These are phyloP conservation scores for Trichomalopsis sarcophagae DNA, from an alignment of 1,140 invertebrate genomes.

Conservation along the genomic window DNA sequence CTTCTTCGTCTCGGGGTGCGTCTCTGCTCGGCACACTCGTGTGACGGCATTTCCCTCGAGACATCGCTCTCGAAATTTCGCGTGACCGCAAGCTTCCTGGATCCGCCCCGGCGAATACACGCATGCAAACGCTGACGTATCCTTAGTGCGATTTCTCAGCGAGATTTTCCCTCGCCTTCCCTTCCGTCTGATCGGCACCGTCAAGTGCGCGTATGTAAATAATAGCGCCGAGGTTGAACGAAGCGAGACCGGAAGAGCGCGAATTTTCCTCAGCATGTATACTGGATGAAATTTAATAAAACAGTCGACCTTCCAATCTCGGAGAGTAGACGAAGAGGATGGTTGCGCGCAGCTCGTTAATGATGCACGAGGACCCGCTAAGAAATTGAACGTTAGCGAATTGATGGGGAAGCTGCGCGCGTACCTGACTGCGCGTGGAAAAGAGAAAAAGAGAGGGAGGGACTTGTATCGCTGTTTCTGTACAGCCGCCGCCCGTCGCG, in stretches of 20 bases:
- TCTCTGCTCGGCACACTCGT: neutral
- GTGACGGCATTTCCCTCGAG: neutral
- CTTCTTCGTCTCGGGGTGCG: neutral
- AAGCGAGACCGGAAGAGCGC: too few species aligned
- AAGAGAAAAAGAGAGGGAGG: neutral
- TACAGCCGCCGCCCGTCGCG: too few species aligned
- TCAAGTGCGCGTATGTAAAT: too few species aligned
- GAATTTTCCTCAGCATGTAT: neutral
- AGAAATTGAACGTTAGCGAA: conserved; percentile 27
- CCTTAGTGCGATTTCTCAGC: too few species aligned
- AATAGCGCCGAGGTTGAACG: too few species aligned
- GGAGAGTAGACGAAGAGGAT: conserved; percentile 55
- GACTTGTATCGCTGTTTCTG: too few species aligned
- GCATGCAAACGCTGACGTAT: neutral
- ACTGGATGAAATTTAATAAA: conserved; percentile 67
- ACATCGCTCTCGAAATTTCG: neutral
- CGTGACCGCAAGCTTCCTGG: neutral
- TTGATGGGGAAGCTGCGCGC: conserved; percentile 3
- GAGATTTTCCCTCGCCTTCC: too few species aligned
- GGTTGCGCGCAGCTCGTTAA: conserved; percentile 54
- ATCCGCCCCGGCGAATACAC: neutral
- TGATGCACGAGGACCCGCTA: conserved; percentile 60
- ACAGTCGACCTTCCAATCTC: conserved; percentile 64
- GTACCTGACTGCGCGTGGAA: neutral
- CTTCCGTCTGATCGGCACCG: too few species aligned